Evolutionary conservation across 2,797 vertebrate genomes (phyloP), one percentile per base, ranked within the genome.

Genomic region (Gadopsis marmoratus): DNA sequence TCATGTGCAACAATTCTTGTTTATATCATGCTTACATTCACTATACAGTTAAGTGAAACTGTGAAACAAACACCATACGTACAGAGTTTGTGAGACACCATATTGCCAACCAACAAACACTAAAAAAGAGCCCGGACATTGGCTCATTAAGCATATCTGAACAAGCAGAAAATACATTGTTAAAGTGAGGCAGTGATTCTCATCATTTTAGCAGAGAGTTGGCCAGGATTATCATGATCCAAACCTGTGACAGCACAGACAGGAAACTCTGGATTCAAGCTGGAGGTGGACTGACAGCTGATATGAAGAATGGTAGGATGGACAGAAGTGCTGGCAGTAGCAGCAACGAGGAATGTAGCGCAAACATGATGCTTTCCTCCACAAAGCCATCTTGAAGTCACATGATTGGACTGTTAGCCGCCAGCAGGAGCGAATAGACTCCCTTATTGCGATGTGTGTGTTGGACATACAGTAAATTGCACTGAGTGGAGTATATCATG

Each of bases 181-280:
- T 43, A 50, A 60, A 58, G 14, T 23, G 14, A 51, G 71, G 37
- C 45, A 45, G 26, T 43, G 33, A 81, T 77, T 56, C 7, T 70
- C 37, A 74, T 67, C 29, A 48, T 60, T 78, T 62, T 39, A 75
- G 37, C 51, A 70, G 69, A 64, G 43, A 51, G 50, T 67, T 8
- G 7, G 45, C 23, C 48, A 68, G 35, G 29, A 64, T n/a, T 45
- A 48, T 61, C 29, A 12, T 5, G 29, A 68, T 62, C 50, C 70
- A 77, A 69, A 73, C 67, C 12, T 55, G 26, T 62, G 51, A 62
- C 65, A 66, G 70, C 31, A 29, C 69, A 74, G 63, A 79, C 48
- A 61, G 47, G 39, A 78, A 83, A 70, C 56, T 53, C 37, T 51
- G n/a, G 66, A 48, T 71, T 68, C 35, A 74, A 55, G 61, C 54